Conservation (phyloP, 2,888 invertebrate genomes). For the Macrosiphum euphorbiae region DNA sequence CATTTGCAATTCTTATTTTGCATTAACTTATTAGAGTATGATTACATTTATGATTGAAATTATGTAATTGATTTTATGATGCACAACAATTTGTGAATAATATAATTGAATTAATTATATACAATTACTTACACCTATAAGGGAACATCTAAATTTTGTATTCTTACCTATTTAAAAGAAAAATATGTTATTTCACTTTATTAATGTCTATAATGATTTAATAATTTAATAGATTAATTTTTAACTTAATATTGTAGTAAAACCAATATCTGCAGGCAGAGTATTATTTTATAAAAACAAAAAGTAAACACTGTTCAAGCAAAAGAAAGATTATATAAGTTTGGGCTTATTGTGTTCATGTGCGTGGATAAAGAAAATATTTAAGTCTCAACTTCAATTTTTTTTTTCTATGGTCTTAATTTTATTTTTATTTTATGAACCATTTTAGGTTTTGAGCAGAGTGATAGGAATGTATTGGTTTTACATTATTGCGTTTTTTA, state of each 20-base stretch:
- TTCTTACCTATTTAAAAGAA: neutral
- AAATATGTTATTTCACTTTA: neutral
- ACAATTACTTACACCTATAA: neutral
- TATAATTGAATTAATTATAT: neutral
- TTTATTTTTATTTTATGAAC: neutral
- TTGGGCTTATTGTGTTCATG: neutral
- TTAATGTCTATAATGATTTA: neutral
- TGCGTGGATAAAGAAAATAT: conserved; percentile 15
- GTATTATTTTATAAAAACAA: neutral
- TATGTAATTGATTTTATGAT: neutral
- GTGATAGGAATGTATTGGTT: conserved; percentile 12
- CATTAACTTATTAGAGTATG: neutral
- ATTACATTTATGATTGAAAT: neutral
- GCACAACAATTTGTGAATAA: neutral
- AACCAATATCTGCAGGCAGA: neutral
- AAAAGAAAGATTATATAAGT: neutral
- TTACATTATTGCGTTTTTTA: neutral
- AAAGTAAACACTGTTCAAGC: neutral
- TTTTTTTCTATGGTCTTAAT: neutral
- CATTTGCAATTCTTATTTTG: neutral
- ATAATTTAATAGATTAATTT: neutral
- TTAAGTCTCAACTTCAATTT: neutral
- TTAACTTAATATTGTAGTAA: neutral
- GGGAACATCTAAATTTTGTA: neutral
- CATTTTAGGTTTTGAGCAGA: conserved; percentile 3